phyloP scores from a whole-genome alignment of 2,888 invertebrate genomes.

The Tricholauxania praeusta region DNA sequence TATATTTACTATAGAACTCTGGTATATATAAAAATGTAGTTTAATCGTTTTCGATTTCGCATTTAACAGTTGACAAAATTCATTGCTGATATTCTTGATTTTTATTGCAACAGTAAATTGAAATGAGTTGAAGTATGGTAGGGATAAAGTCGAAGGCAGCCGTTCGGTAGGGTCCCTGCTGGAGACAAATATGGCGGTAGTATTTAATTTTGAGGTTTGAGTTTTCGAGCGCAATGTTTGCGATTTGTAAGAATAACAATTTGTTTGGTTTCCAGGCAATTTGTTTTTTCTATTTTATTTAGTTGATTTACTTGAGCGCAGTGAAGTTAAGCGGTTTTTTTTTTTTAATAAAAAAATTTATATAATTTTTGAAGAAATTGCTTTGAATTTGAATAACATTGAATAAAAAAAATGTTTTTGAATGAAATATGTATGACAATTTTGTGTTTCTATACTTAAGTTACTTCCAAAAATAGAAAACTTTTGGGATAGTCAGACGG shows the following conservation, averaged over 20 bases:
- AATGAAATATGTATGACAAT: conserved; percentile 33
- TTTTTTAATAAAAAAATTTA: too few species aligned
- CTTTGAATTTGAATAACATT: too few species aligned
- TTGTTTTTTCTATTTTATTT: conserved; percentile 1
- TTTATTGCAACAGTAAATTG: conserved; percentile 62
- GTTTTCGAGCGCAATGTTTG: neutral
- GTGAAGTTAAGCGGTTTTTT: too few species aligned
- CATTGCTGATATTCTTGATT: conserved; percentile 65
- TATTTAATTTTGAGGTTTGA: conserved; percentile 9
- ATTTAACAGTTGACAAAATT: conserved; percentile 58
- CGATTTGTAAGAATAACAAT: conserved; percentile 1
- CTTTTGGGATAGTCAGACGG: too few species aligned
- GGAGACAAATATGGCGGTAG: neutral
- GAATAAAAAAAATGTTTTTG: too few species aligned
- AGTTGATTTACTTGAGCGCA: too few species aligned
- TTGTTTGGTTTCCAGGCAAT: conserved; percentile 26
- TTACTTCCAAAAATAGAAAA: too few species aligned
- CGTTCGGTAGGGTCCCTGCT: neutral
- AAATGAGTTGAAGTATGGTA: conserved; percentile 47
- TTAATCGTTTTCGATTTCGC: conserved; percentile 62
- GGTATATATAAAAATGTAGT: conserved; percentile 54
- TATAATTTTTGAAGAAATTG: too few species aligned
- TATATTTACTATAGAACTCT: conserved; percentile 18
- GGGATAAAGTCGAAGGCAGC: too few species aligned
- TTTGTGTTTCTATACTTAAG: too few species aligned